A percentile compares a stretch with the other conserved stretches of the same genome.
phyloP scores from a whole-genome alignment of 64 coral and sea anemone genomes.

The Stichodactyla helianthus region DNA sequence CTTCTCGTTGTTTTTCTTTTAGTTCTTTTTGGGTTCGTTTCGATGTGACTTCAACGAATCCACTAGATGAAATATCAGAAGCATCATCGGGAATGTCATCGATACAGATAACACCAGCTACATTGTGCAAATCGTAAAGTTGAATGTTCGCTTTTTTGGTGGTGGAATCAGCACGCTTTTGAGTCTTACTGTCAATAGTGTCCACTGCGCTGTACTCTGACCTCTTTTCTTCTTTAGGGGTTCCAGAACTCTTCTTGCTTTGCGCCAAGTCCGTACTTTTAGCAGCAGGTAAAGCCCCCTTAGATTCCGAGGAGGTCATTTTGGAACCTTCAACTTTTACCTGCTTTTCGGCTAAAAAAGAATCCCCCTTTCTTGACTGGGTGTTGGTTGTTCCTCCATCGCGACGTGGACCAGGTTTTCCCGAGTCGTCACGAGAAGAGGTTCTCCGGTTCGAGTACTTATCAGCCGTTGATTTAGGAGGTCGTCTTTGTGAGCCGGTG shows the following conservation, averaged over 20 bases:
- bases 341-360: constrained; percentile 99
- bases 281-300: constrained; percentile 91
- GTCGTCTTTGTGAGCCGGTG: constrained; percentile 19
- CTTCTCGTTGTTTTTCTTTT: constrained; percentile 91
- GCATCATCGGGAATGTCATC: constrained; percentile 95
- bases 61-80: constrained; percentile 92
- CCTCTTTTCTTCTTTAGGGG: constrained; percentile 58
- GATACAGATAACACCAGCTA: constrained; percentile 95
- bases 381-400: constrained; percentile 50
- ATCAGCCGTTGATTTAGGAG: not conserved
- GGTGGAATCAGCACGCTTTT: constrained; percentile 26
- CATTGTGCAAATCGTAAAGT: constrained; percentile 85
- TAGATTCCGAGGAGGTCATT: constrained; percentile 65
- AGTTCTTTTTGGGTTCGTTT: constrained; percentile 88
- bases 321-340: constrained; percentile 96
- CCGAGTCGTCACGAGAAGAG: constrained; percentile 10
- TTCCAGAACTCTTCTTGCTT: constrained; percentile 50
- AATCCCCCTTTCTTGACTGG: constrained; percentile 64
- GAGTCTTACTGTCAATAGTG: constrained; percentile 61
- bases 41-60: constrained; percentile 96
- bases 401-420: constrained; percentile 15
- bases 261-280: constrained; percentile 40
- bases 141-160: constrained; percentile 64
- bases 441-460: not conserved
- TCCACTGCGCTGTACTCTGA: constrained; percentile 65